phyloP scores from a whole-genome alignment of 2,113 vertebrate genomes.

The Aramus guarauna region DNA sequence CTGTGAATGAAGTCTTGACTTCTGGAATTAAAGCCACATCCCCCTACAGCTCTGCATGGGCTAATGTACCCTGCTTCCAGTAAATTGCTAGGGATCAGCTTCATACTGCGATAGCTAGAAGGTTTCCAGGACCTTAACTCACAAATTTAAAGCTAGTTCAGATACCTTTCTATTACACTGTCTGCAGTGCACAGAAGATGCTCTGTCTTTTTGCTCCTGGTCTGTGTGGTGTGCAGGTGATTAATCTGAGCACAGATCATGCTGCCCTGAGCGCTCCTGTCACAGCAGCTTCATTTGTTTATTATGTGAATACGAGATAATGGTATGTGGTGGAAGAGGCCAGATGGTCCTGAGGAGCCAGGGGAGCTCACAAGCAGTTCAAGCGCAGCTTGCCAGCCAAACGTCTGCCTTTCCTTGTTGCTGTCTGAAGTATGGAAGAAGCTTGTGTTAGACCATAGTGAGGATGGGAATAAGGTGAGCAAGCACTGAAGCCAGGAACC shows the following conservation, averaged over 20 bases:
- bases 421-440: background rate
- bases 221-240: background rate
- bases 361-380: background rate
- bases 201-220: background rate
- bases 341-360: background rate
- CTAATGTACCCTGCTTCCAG: background rate
- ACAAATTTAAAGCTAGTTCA: background rate
- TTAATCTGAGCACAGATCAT: background rate
- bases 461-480: background rate
- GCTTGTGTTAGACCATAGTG: background rate
- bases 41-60: background rate
- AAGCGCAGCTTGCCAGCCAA: background rate
- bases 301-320: background rate
- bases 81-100: background rate
- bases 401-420: background rate
- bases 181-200: background rate
- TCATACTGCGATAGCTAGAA: background rate
- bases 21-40: background rate
- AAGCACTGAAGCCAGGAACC: background rate
- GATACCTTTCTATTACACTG: background rate
- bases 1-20: background rate
- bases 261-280: background rate
- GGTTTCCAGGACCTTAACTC: background rate
- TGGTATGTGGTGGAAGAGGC: background rate
- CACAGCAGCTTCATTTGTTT: background rate